Conservation (phyloP, 2,113 vertebrate genomes). For the Neodon shergylaensis region DNA sequence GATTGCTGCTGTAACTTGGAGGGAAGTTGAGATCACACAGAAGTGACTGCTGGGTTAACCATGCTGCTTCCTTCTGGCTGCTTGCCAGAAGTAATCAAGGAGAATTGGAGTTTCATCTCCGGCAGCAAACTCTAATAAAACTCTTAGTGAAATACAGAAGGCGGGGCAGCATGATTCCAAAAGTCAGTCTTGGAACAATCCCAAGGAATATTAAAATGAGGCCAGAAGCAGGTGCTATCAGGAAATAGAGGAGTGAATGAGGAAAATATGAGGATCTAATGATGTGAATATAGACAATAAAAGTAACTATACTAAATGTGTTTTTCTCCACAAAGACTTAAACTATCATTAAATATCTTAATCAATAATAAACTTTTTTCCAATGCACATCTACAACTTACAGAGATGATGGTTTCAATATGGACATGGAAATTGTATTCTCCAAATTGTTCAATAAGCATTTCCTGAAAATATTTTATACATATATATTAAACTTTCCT, state of each 20-base stretch:
- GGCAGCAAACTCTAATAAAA: not conserved
- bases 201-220: not conserved
- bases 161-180: not conserved
- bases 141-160: not conserved
- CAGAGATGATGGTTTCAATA: not conserved
- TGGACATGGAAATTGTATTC: not conserved
- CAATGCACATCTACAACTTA: not conserved
- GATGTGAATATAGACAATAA: not conserved
- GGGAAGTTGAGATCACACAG: not conserved
- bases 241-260: not conserved
- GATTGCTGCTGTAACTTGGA: not conserved
- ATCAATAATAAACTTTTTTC: slow-evolving; percentile 4
- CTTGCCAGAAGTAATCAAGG: not conserved
- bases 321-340: not conserved
- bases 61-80: not conserved
- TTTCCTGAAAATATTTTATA: slow-evolving; percentile 10
- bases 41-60: not conserved
- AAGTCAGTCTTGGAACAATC: not conserved
- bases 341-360: not conserved
- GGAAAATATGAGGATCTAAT: not conserved
- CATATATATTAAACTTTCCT: not conserved
- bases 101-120: not conserved
- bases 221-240: not conserved
- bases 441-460: slow-evolving; percentile 5
- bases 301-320: not conserved